Conservation (phyloP, 2,888 invertebrate species). For the Diaperis boleti region DNA sequence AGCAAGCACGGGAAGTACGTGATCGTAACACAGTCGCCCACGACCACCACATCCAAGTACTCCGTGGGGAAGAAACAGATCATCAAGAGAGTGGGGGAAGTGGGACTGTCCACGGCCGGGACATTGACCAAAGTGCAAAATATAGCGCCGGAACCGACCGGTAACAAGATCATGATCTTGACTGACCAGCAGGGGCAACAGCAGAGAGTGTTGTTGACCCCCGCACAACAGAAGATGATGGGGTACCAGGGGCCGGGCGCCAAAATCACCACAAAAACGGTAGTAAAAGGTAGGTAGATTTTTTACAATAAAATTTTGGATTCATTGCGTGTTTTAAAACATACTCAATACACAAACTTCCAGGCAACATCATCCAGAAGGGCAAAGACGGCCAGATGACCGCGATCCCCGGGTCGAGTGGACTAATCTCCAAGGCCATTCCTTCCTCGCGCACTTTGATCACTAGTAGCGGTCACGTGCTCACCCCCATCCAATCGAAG, state of each 20-base stretch:
- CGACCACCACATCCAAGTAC: slow-evolving; percentile 52
- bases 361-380: slow-evolving; percentile 48
- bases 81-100: slow-evolving; percentile 58
- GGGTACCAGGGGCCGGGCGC: slow-evolving; percentile 66
- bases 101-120: slow-evolving; percentile 54
- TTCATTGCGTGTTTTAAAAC: too few relatives aligned
- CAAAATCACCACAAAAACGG: slow-evolving; percentile 48
- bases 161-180: slow-evolving; percentile 74
- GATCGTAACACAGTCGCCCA: slow-evolving; percentile 50
- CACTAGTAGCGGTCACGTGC: slow-evolving; percentile 30
- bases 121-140: slow-evolving; percentile 65
- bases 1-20: slow-evolving; percentile 56
- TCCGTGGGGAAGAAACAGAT: slow-evolving; percentile 64
- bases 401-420: slow-evolving; percentile 37
- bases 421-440: slow-evolving; percentile 29
- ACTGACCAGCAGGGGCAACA: slow-evolving; percentile 74
- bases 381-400: slow-evolving; percentile 31
- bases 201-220: slow-evolving; percentile 72
- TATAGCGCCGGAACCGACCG: slow-evolving; percentile 58
- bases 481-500: slow-evolving; percentile 30
- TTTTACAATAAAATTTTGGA: not conserved
- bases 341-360: too few relatives aligned
- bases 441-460: slow-evolving; percentile 32
- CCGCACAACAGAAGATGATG: slow-evolving; percentile 72
- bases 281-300: slow-evolving; percentile 48